Evolutionary conservation across 2,797 vertebrate genomes (phyloP), one percentile per base, ranked within the genome.

Genomic region (Vultur gryphus): DNA sequence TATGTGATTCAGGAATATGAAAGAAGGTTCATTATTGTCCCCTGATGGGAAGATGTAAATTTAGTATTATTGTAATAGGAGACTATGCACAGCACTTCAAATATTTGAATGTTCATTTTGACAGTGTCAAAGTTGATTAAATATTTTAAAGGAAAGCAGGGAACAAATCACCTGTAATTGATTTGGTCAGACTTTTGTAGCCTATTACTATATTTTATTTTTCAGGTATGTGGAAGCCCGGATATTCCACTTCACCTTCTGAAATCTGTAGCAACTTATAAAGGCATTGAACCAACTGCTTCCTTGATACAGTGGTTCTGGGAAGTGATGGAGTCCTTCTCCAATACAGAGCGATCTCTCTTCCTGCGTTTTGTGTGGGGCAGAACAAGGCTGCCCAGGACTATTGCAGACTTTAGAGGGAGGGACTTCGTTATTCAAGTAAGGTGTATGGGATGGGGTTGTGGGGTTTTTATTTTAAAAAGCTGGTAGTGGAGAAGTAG

Each of bases 301-400:
- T 98, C 99, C 9, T 98, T 99, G 93, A 99, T 99, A 87, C 99
- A 99, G 97, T 99, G 99, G 99, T 99, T 99, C 98, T 99, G 99
- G 99, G 99, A 99, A 15, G 99, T 99, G 93, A 99, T 99, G 99
- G 99, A 99, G 96, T 99, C 99, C 48, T 99, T 99, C 97, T 99
- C 99, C 94, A 99, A 99, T 95, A 99, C 99, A 0, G 99, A 99
- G 96, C 98, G 99, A n/a, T 99, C 99, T 11, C 99, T 99, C 18
- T 99, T 99, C 97, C 98, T 99, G 70, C 98, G 99, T 75, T 99
- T 99, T 11, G 99, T 99, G 66, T 99, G 99, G 99, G 99, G 99
- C 39, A 98, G 99, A 77, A 99, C 99, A 0, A 98, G 99, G 43
- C 98, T 99, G 84, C 99, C 99, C 33, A 98, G 99, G 96, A 99